Evolutionary conservation across 2,888 invertebrate species (phyloP), one percentile per base, ranked within the genome.

Genomic region (Andrena dorsata): DNA sequence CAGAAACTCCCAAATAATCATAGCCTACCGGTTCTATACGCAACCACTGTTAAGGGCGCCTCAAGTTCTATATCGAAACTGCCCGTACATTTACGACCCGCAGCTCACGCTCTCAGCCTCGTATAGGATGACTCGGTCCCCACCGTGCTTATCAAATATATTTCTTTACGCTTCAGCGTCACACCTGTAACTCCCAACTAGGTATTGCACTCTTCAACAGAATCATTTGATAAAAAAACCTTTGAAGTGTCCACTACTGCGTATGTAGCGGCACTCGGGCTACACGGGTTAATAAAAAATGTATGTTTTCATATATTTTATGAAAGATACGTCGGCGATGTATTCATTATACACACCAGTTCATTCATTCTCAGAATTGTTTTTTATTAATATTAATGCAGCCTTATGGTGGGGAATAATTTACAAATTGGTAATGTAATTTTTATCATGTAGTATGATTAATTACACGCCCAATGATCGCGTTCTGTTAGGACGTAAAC

Each of bases 31-130:
- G 85, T 82, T 76, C 82, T 76, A 32, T 66, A 61, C 72, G 73
- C 64, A 75, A 84, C 77, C 77, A 77, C 77, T 51, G 76, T n/a
- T 86, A 82, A 80, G 71, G 71, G 83, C 79, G 73, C 79, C 61
- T 78, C 76, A 76, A 79, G 51, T 82, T 72, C 82, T 86, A 82
- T 82, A 79, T 76, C 82, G 83, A 84, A 86, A 84, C 88, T 88
- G 76, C 61, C 79, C 70, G 80, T 81, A 76, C 88, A 76, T 83
- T 87, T 75, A 77, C 84, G 83, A 84, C 68, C 83, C 82, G 85
- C 88, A 82, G 80, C 77, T 83, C 82, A 65, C 64, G 78, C 86
- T 82, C 56, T 66, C 86, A 87, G 68, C 63, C 60, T 32, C 79
- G 82, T 71, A 77, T 26, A 8, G 7, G 0, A 49, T 41, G 20